Conservation (phyloP, 2,888 invertebrate species). For the Pherbina coryleti region DNA sequence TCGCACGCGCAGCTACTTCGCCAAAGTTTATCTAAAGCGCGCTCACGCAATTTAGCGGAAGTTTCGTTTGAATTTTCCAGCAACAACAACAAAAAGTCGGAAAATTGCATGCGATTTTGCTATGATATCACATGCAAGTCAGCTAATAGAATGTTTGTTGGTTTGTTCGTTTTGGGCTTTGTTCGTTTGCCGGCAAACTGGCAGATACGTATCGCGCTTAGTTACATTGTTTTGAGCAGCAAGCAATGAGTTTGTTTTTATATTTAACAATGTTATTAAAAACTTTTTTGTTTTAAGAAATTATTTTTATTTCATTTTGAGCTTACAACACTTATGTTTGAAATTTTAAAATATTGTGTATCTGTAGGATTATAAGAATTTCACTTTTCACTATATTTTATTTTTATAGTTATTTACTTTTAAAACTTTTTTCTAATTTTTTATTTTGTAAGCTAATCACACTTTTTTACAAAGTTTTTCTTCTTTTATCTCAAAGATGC, state of each 20-base stretch:
- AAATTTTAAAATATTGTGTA: background rate
- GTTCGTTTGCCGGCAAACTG: slow-evolving; percentile 14
- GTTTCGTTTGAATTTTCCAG: slow-evolving; percentile 22
- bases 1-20: background rate
- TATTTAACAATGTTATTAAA: background rate
- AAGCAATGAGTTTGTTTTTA: background rate
- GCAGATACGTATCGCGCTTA: slow-evolving; percentile 17
- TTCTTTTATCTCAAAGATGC: slow-evolving; percentile 29
- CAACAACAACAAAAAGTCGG: background rate
- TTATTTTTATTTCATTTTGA: background rate
- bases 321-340: background rate
- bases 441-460: background rate
- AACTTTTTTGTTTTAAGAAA: background rate
- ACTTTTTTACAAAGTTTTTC: slow-evolving; percentile 1
- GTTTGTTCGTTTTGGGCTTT: slow-evolving; percentile 11
- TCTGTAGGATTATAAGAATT: slow-evolving; percentile 3
- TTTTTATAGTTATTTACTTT: slow-evolving; percentile 5
- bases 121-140: background rate
- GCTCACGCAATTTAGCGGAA: slow-evolving; percentile 45
- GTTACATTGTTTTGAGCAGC: background rate
- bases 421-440: background rate
- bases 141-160: slow-evolving; percentile 21
- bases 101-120: background rate
- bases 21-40: background rate
- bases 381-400: slow-evolving; percentile 17